Evolutionary conservation across 2,113 vertebrate species (phyloP).

Genomic region (Menura novaehollandiae): DNA sequence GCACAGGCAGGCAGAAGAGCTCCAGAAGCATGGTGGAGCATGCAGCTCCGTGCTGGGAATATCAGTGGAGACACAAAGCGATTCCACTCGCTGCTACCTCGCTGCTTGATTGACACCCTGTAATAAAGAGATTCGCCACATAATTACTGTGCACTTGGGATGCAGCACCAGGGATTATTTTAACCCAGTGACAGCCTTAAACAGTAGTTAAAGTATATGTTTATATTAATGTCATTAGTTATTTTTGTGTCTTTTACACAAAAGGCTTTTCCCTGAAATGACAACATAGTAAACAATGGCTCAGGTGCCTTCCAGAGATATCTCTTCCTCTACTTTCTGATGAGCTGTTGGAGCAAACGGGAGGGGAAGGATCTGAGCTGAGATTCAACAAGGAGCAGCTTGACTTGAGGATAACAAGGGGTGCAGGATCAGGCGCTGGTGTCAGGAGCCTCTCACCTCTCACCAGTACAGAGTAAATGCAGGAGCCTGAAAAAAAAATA

Average conservation of each 20-base stretch:
- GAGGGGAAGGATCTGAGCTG: background rate
- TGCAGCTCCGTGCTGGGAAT: background rate
- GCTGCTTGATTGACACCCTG: conserved; percentile 14
- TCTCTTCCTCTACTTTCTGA: background rate
- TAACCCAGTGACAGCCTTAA: conserved; percentile 47
- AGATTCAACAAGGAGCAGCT: background rate
- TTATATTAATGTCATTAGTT: conserved; percentile 34
- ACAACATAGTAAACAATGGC: background rate
- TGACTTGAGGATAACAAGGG: background rate
- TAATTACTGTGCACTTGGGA: conserved; percentile 41
- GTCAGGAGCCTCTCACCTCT: background rate
- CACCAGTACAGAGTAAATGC: background rate
- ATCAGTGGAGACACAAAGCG: background rate
- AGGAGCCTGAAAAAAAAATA: background rate
- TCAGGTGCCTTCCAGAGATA: background rate
- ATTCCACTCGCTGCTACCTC: background rate
- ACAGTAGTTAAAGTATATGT: conserved; percentile 18
- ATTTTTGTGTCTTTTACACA: conserved; percentile 17
- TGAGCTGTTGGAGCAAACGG: background rate
- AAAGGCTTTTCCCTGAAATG: background rate
- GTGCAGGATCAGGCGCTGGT: background rate
- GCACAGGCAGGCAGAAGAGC: background rate
- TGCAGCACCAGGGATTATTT: background rate
- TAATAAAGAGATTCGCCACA: conserved; percentile 45
- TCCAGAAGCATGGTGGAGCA: background rate